Evolutionary conservation across 2,113 vertebrate genomes (phyloP).

Genomic region (Phylloscopus trochilus): DNA sequence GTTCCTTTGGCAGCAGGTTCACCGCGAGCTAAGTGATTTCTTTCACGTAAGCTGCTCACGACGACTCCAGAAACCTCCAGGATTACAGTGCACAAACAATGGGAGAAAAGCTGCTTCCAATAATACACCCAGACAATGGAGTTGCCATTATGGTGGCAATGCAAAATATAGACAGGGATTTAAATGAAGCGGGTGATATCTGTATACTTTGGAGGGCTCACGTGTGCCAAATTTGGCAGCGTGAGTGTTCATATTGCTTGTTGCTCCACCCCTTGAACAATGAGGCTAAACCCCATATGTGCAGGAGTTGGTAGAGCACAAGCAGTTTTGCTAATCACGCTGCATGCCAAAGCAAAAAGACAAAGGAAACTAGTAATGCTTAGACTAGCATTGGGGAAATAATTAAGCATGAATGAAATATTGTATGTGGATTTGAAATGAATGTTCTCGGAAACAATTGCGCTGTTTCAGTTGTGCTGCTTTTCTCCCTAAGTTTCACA

Average conservation of each 20-base stretch:
- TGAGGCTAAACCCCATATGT: slow-evolving; percentile 51
- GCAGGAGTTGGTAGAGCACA: slow-evolving; percentile 10
- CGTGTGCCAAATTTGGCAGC: slow-evolving; percentile 41
- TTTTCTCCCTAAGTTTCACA: slow-evolving; percentile 19
- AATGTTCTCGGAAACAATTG: slow-evolving; percentile 53
- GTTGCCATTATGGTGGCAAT: slow-evolving; percentile 15
- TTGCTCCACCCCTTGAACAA: slow-evolving; percentile 60
- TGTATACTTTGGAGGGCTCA: slow-evolving; percentile 30
- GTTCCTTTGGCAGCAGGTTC: slow-evolving; percentile 33
- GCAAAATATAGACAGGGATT: slow-evolving; percentile 27
- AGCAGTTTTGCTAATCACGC: slow-evolving; percentile 32
- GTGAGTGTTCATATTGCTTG: background rate
- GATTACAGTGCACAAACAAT: slow-evolving; percentile 61
- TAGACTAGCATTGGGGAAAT: slow-evolving; percentile 37
- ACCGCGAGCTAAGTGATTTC: slow-evolving; percentile 39
- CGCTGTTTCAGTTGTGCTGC: slow-evolving; percentile 35
- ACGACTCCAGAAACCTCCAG: slow-evolving; percentile 41
- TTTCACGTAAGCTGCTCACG: slow-evolving; percentile 54
- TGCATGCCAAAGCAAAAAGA: slow-evolving; percentile 52
- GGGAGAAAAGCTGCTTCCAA: slow-evolving; percentile 55
- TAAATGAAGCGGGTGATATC: slow-evolving; percentile 1
- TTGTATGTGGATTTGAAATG: slow-evolving; percentile 44
- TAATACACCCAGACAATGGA: slow-evolving; percentile 51
- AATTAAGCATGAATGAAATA: slow-evolving; percentile 56
- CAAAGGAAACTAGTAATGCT: slow-evolving; percentile 55